These are phyloP conservation scores for Campoplex capitator DNA, from an alignment of 2,888 invertebrate genomes.

Conservation along the genomic window DNA sequence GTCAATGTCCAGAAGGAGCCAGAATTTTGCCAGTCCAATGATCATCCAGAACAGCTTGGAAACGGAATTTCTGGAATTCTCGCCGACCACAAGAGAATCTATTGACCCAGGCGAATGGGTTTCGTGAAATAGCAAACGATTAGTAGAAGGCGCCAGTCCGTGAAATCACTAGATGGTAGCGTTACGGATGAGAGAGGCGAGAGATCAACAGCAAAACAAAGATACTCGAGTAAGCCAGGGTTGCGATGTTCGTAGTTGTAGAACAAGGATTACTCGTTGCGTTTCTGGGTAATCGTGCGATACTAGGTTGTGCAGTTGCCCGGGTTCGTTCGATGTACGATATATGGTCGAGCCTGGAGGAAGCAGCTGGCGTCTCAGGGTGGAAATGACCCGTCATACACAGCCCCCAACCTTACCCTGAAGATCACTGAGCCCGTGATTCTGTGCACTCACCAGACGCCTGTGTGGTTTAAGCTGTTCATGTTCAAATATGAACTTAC, in stretches of 20 bases:
- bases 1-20: too few relatives aligned
- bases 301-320: slow-evolving; percentile 58
- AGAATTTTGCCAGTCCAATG: too few relatives aligned
- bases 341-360: slow-evolving; percentile 70
- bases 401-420: slow-evolving; percentile 68
- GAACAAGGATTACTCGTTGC: slow-evolving; percentile 40
- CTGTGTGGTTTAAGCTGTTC: slow-evolving; percentile 33
- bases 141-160: slow-evolving; percentile 70
- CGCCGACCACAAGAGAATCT: slow-evolving; percentile 22
- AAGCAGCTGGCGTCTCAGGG: slow-evolving; percentile 73
- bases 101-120: slow-evolving; percentile 51
- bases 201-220: slow-evolving; percentile 35
- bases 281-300: slow-evolving; percentile 51
- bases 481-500: slow-evolving; percentile 55
- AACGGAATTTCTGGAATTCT: slow-evolving; percentile 27
- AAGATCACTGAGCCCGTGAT: slow-evolving; percentile 60
- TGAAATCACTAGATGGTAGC: slow-evolving; percentile 72
- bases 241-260: slow-evolving; percentile 45
- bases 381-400: slow-evolving; percentile 79
- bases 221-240: slow-evolving; percentile 57
- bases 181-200: slow-evolving; percentile 40
- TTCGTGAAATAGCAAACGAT: slow-evolving; percentile 72
- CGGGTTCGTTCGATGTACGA: slow-evolving; percentile 65
- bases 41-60: background rate
- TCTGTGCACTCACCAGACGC: slow-evolving; percentile 48